Percentiles rank a stretch among this genome's conserved stretches.
These are phyloP conservation scores for Acropora tenuis DNA, from an alignment of 64 coral and sea anemone genomes.

Conservation along the genomic window DNA sequence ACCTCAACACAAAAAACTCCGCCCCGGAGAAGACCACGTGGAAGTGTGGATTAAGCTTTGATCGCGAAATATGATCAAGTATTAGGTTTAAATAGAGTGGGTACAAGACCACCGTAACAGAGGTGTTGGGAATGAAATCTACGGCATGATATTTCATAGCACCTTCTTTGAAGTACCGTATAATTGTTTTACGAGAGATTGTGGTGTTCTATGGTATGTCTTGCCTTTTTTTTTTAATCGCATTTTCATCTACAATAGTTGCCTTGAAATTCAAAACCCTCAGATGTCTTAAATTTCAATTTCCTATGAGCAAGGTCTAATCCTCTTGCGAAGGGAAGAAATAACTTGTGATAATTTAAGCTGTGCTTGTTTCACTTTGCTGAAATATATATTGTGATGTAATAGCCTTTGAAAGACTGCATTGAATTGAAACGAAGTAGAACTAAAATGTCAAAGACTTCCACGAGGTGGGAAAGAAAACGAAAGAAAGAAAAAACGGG, in stretches of 20 bases:
- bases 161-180: background rate
- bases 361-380: no score
- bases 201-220: background rate
- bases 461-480: no score
- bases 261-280: background rate
- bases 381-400: no score
- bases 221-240: background rate
- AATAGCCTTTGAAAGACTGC: no score
- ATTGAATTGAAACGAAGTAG: no score
- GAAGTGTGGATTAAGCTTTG: background rate
- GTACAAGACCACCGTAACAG: background rate
- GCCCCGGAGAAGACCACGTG: background rate
- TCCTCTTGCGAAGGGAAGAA: no score
- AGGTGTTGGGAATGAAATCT: background rate
- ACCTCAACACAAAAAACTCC: constrained; percentile 11
- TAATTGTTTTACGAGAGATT: no score
- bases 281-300: no score
- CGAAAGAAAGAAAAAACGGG: no score
- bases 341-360: no score
- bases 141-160: background rate
- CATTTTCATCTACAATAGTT: background rate
- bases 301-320: no score
- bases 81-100: background rate
- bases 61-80: background rate
- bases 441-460: no score